A percentile compares a stretch with the other conserved stretches of the same genome.
phyloP scores from a whole-genome alignment of 2,888 invertebrate genomes.

The Cataglyphis albicans region DNA sequence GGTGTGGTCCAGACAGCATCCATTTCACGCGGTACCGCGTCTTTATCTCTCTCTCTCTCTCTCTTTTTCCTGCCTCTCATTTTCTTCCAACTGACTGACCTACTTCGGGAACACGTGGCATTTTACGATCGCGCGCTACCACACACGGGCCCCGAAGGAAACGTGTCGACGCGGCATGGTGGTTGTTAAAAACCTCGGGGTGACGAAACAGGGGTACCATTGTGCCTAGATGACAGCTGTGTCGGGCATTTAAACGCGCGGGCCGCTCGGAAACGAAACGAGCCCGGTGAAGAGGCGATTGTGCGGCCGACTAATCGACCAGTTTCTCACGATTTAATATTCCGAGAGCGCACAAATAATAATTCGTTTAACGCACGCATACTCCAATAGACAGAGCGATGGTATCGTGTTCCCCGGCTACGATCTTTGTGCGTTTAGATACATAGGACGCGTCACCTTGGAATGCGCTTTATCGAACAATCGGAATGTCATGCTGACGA shows the following conservation, averaged over 20 bases:
- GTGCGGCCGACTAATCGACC: conserved; percentile 55
- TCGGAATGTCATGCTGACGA: conserved; percentile 57
- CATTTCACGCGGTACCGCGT: conserved; percentile 30
- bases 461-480: conserved; percentile 56
- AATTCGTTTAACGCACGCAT: conserved; percentile 50
- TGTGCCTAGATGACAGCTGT: conserved; percentile 68
- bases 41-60: neutral
- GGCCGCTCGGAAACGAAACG: conserved; percentile 29
- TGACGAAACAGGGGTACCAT: conserved; percentile 71
- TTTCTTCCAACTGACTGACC: conserved; percentile 66
- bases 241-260: conserved; percentile 66
- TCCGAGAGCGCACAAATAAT: conserved; percentile 50
- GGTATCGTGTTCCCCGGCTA: conserved; percentile 30
- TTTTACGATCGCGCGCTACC: conserved; percentile 70
- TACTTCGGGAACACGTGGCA: conserved; percentile 76
- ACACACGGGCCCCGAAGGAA: conserved; percentile 26
- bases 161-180: conserved; percentile 52
- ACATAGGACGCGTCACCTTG: conserved; percentile 42
- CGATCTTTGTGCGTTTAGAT: conserved; percentile 45
- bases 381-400: conserved; percentile 15
- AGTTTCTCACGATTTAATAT: conserved; percentile 61
- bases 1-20: conserved; percentile 22
- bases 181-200: conserved; percentile 74
- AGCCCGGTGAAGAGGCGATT: conserved; percentile 51
- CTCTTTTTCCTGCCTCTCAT: neutral